Evolutionary conservation across 30 jellyfish, hydroid and myxozoan genomes (phyloP), one percentile per base, ranked within the genome.

Genomic region (Mastigias papua): DNA sequence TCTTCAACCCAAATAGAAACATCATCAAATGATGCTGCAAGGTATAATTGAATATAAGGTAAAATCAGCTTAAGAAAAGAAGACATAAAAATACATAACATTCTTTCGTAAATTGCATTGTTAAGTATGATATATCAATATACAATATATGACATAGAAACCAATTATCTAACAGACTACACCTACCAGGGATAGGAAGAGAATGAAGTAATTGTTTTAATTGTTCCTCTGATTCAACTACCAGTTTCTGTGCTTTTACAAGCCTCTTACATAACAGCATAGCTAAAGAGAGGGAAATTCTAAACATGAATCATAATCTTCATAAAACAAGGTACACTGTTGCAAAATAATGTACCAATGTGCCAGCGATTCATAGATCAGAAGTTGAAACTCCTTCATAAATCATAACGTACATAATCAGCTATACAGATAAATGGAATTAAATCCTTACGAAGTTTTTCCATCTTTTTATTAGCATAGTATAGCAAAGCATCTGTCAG

Each of bases 401-500:
- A n/a, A n/a, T n/a, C n/a, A n/a, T n/a, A n/a, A n/a, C n/a, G n/a
- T n/a, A n/a, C n/a, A n/a, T n/a, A n/a, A n/a, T n/a, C n/a, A n/a
- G n/a, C n/a, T n/a, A n/a, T n/a, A n/a, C n/a, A n/a, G n/a, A n/a
- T n/a, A n/a, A n/a, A n/a, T n/a, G n/a, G n/a, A n/a, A n/a, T n/a
- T 42, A 42, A 42, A 42, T 42, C 13, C 54, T 42, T 42, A 42
- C 54, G 54, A 8, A 42, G 7, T 42, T 42, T 42, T 42, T 42
- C 54, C 13, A 42, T 42, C 13, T 42, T 42, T 32, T 70, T 70
- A 54, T 32, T 49, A 19, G 63, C 82, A 54, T 48, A 75, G 73
- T 75, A 54, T 19, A 34, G 51, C 31, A 75, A n/a, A 23, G 86
- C 86, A 75, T 75, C 86, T 28, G 72, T 75, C 19, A 75, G 86